phyloP scores from a whole-genome alignment of 2,797 vertebrate species.

The Lycodopsis pacificus region DNA sequence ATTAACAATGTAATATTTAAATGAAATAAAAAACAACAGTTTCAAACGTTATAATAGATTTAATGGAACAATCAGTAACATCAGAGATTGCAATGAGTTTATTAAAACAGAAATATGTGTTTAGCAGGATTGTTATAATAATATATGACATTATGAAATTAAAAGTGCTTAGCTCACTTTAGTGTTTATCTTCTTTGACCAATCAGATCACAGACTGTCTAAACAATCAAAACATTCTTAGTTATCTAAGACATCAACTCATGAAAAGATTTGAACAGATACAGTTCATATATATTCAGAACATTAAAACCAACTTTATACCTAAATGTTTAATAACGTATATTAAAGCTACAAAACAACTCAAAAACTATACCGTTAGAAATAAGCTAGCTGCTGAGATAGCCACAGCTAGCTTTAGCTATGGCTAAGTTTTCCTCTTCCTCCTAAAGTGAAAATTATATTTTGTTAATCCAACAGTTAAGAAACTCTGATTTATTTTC shows the following conservation, averaged over 20 bases:
- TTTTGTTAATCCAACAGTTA: too few species aligned
- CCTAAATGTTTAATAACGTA: too few species aligned
- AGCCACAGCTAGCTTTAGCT: too few species aligned
- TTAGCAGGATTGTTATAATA: too few species aligned
- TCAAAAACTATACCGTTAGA: neutral
- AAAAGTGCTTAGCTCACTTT: too few species aligned
- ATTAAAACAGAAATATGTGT: neutral
- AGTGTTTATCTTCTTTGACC: neutral
- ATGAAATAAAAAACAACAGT: neutral
- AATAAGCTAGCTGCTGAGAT: neutral
- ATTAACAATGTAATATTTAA: neutral
- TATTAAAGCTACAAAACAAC: neutral
- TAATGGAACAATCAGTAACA: neutral
- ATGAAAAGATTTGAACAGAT: neutral
- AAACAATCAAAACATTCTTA: neutral
- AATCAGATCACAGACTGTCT: neutral
- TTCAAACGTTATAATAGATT: neutral
- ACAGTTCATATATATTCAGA: neutral
- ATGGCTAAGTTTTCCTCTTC: too few species aligned
- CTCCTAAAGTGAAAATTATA: too few species aligned
- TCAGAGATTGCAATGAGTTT: neutral
- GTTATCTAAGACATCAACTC: neutral
- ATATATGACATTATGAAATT: too few species aligned
- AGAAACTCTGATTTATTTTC: too few species aligned
- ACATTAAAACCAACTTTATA: neutral